These are phyloP conservation scores for Anagrus nilaparvatae DNA, from an alignment of 1,140 invertebrate species.

Conservation along the genomic window DNA sequence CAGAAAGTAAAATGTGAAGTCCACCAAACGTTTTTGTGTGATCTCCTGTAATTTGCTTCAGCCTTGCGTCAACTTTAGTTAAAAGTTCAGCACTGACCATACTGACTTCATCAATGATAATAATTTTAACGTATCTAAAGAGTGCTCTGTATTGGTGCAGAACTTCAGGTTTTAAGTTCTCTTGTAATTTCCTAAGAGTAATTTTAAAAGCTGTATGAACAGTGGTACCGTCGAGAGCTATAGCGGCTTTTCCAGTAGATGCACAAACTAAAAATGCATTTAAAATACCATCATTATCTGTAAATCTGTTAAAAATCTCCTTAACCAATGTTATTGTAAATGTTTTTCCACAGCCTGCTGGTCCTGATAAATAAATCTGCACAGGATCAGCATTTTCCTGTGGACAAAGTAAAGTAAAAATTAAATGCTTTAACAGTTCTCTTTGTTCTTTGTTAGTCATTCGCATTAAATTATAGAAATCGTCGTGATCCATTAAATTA, in stretches of 20 bases:
- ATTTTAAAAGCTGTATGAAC: constrained; percentile 15
- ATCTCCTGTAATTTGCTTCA: neutral
- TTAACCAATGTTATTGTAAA: constrained; percentile 23
- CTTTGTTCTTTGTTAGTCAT: constrained; percentile 26
- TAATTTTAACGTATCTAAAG: neutral
- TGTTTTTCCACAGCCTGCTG: constrained; percentile 26
- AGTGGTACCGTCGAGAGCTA: constrained; percentile 22
- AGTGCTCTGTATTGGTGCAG: neutral
- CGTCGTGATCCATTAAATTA: constrained; percentile 6
- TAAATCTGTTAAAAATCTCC: constrained; percentile 20
- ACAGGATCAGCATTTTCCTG: constrained; percentile 19
- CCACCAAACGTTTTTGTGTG: neutral
- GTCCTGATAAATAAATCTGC: constrained; percentile 26
- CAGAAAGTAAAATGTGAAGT: constrained; percentile 7
- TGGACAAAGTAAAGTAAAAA: constrained; percentile 7
- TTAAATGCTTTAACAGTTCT: constrained; percentile 15
- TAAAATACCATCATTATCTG: constrained; percentile 12
- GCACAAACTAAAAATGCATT: constrained; percentile 25
- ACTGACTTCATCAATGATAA: neutral
- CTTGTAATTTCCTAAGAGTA: neutral
- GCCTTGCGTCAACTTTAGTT: neutral
- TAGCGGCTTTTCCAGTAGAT: constrained; percentile 27
- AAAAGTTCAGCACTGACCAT: neutral
- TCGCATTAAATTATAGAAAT: constrained; percentile 11
- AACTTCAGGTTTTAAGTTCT: neutral